Conservation (phyloP, 2,888 invertebrate genomes). For the Chymomyza amoena region DNA sequence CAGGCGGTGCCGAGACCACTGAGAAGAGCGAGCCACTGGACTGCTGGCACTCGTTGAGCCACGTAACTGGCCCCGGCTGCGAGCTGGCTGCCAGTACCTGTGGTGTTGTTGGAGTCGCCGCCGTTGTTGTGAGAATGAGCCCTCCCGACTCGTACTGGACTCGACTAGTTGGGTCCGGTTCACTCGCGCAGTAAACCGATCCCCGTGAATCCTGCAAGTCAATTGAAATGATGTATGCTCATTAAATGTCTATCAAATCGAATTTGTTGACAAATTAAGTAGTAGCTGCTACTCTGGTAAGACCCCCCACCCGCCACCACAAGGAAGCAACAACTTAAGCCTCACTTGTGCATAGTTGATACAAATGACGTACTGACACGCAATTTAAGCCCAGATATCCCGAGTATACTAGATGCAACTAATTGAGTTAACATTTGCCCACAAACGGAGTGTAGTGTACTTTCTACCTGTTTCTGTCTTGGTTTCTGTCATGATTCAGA, state of each 20-base stretch:
- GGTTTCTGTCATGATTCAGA: background rate
- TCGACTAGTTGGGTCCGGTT: constrained; percentile 79
- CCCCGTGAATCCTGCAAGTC: constrained; percentile 78
- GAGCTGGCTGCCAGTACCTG: constrained; percentile 56
- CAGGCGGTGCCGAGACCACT: constrained; percentile 84
- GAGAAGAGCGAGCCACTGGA: constrained; percentile 83
- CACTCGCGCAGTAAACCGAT: constrained; percentile 79
- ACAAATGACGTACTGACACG: background rate
- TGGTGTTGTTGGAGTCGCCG: constrained; percentile 40
- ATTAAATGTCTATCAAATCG: constrained; percentile 22
- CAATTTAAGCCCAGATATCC: constrained; percentile 15
- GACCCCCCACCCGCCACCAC: background rate
- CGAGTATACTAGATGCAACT: constrained; percentile 34
- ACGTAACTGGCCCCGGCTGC: constrained; percentile 60
- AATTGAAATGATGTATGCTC: constrained; percentile 10
- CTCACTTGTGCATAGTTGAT: background rate
- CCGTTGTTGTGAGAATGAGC: constrained; percentile 72
- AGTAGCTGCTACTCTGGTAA: background rate
- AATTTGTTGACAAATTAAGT: constrained; percentile 41
- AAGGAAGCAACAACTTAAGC: constrained; percentile 54
- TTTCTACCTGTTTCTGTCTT: background rate
- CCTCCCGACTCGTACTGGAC: constrained; percentile 79
- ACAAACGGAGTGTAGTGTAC: background rate
- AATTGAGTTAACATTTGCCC: constrained; percentile 36
- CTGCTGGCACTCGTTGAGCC: constrained; percentile 68